Evolutionary conservation across 2,888 invertebrate species (phyloP).

Genomic region (Nephrocerus scutellatus): DNA sequence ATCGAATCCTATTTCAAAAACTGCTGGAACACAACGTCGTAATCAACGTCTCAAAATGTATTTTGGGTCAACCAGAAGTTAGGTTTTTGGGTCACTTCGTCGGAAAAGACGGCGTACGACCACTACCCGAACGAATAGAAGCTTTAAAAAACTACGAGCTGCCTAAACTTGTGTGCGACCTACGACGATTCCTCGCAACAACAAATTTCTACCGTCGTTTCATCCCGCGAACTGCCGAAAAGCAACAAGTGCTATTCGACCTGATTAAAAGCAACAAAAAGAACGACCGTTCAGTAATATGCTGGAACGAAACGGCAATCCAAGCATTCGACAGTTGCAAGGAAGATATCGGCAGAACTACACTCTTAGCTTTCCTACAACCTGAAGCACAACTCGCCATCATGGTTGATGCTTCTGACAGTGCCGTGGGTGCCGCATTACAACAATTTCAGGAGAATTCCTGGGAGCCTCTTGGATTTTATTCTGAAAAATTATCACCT

Average conservation of each 20-base stretch:
- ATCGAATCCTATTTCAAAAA: slow-evolving; percentile 16
- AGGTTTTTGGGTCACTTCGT: slow-evolving; percentile 15
- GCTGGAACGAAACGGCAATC: slow-evolving; percentile 8
- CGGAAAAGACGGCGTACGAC: slow-evolving; percentile 9
- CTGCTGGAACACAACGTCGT: slow-evolving; percentile 20
- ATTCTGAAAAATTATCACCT: background rate
- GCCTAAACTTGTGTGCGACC: slow-evolving; percentile 17
- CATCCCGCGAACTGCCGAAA: slow-evolving; percentile 10
- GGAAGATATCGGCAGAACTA: slow-evolving; percentile 7
- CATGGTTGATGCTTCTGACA: slow-evolving; percentile 15
- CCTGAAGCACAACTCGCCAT: slow-evolving; percentile 10
- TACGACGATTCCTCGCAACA: slow-evolving; percentile 24
- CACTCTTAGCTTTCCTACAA: slow-evolving; percentile 11
- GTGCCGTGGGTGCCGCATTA: slow-evolving; percentile 13
- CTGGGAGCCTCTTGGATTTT: slow-evolving; percentile 15
- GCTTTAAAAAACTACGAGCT: slow-evolving; percentile 16
- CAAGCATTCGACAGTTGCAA: slow-evolving; percentile 13
- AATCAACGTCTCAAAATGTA: slow-evolving; percentile 19
- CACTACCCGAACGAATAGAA: slow-evolving; percentile 15
- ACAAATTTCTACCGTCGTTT: slow-evolving; percentile 20
- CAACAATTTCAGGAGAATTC: slow-evolving; percentile 3
- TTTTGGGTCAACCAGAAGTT: slow-evolving; percentile 5
- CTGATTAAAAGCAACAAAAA: slow-evolving; percentile 14
- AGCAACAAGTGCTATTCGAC: slow-evolving; percentile 9
- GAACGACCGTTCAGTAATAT: slow-evolving; percentile 16